Evolutionary conservation across 2,888 invertebrate species (phyloP).

Genomic region (Thera britannica): DNA sequence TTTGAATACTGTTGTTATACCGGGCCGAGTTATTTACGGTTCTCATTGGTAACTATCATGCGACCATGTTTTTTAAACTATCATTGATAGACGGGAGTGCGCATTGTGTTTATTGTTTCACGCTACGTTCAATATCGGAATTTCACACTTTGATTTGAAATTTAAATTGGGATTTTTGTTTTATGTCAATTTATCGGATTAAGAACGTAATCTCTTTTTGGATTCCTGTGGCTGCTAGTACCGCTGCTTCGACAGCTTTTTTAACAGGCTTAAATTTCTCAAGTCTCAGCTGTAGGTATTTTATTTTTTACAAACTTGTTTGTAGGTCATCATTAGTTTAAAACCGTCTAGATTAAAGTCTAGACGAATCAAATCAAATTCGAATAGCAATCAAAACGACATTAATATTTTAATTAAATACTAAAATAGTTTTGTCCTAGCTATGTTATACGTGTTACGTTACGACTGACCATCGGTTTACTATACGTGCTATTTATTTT

Average conservation of each 20-base stretch:
- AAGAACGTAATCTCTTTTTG: constrained; percentile 18
- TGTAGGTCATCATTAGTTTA: neutral
- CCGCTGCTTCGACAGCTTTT: constrained; percentile 2
- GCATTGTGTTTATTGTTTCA: constrained; percentile 78
- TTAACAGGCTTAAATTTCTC: neutral
- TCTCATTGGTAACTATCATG: constrained; percentile 74
- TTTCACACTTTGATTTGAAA: constrained; percentile 66
- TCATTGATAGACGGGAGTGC: constrained; percentile 56
- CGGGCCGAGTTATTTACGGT: constrained; percentile 73
- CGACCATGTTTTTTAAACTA: constrained; percentile 49
- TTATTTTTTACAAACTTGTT: no score
- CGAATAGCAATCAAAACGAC: no score
- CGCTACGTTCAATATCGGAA: constrained; percentile 65
- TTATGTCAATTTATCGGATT: constrained; percentile 37
- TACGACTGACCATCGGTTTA: no score
- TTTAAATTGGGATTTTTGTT: constrained; percentile 45
- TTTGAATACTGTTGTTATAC: constrained; percentile 81
- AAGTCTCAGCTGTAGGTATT: no score
- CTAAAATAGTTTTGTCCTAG: no score
- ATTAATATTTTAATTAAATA: no score
- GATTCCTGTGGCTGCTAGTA: neutral
- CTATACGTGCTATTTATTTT: neutral
- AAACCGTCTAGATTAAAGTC: neutral
- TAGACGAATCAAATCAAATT: no score
- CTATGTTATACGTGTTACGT: no score